Conservation (phyloP, 2,888 invertebrate species). For the Pediacus dermestoides region DNA sequence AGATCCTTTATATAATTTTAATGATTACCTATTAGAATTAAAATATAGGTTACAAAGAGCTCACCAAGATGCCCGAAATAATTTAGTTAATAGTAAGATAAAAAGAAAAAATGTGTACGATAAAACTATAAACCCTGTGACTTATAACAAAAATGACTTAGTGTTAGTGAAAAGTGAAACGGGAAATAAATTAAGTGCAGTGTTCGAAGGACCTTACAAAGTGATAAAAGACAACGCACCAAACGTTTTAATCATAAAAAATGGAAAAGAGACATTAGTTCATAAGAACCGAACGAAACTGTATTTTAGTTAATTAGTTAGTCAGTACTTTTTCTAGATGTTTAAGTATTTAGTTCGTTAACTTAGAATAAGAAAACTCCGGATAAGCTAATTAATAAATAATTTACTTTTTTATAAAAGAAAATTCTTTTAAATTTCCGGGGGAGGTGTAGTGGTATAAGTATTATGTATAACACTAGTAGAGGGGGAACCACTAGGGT, state of each 20-base stretch:
- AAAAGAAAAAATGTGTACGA: constrained; percentile 8
- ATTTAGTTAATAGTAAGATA: constrained; percentile 12
- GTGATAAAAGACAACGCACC: constrained; percentile 2
- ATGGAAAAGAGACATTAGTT: constrained; percentile 9
- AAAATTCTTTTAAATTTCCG: too few relatives aligned
- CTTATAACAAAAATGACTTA: constrained; percentile 10
- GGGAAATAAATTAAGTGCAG: constrained; percentile 4
- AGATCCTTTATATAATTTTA: constrained; percentile 22
- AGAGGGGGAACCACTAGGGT: too few relatives aligned
- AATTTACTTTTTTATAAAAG: too few relatives aligned
- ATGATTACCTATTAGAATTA: constrained; percentile 21
- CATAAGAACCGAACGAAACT: constrained; percentile 12
- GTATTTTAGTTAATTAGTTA: too few relatives aligned
- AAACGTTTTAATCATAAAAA: constrained; percentile 6
- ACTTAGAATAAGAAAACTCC: too few relatives aligned
- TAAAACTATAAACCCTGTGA: not conserved
- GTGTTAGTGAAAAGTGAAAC: constrained; percentile 9
- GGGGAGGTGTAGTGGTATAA: too few relatives aligned
- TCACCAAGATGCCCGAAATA: constrained; percentile 15
- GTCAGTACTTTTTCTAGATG: too few relatives aligned
- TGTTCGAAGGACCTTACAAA: constrained; percentile 6
- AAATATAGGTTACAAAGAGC: constrained; percentile 24
- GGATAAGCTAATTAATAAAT: too few relatives aligned
- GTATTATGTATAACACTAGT: too few relatives aligned
- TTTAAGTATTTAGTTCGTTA: too few relatives aligned